A percentile compares a stretch with the other conserved stretches of the same genome.
phyloP scores from a whole-genome alignment of 2,797 vertebrate species.

The Xenopus petersii region DNA sequence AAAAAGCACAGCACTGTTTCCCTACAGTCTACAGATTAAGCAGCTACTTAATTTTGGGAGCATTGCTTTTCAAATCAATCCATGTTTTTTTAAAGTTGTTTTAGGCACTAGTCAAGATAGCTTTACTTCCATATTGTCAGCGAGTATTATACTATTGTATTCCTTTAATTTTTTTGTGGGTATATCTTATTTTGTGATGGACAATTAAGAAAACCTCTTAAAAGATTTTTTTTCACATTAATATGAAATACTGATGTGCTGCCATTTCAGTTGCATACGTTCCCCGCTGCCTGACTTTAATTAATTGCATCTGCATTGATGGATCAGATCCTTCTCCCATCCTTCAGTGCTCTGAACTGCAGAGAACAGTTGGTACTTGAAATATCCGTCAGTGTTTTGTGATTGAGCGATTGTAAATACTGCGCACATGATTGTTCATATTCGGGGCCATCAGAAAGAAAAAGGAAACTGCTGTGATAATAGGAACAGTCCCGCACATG shows the following conservation, averaged over 20 bases:
- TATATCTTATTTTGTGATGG: not conserved
- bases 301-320: conserved; percentile 1
- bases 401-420: not conserved
- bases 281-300: not conserved
- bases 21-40: conserved; percentile 2
- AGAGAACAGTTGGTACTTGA: not conserved
- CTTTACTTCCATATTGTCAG: not conserved
- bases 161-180: not conserved
- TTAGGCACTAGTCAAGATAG: too few relatives aligned
- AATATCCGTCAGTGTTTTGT: not conserved
- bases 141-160: not conserved
- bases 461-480: not conserved
- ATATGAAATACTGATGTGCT: conserved; percentile 15
- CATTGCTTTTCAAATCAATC: not conserved
- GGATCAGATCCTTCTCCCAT: not conserved
- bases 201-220: not conserved
- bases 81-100: not conserved
- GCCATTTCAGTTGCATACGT: conserved; percentile 7
- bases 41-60: not conserved
- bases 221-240: not conserved
- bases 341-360: not conserved
- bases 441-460: not conserved
- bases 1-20: not conserved
- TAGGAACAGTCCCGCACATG: too few relatives aligned
- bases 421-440: not conserved